Evolutionary conservation across 2,888 invertebrate genomes (phyloP).

Genomic region (Leucoma salicis): DNA sequence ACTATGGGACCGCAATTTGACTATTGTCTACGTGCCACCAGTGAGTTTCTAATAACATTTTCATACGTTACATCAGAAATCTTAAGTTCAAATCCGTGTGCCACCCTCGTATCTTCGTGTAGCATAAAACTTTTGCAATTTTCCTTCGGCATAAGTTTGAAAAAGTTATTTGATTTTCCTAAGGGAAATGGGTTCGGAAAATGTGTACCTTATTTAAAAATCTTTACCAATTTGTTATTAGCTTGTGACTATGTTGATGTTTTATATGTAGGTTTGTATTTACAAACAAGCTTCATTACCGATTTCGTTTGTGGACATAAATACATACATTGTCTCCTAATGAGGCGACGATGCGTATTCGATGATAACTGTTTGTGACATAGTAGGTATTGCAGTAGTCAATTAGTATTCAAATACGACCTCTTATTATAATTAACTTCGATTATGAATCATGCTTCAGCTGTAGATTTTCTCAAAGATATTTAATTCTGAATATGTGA

Average conservation of each 20-base stretch:
- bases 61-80: conserved; percentile 22
- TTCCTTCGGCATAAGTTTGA: conserved; percentile 23
- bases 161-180: conserved; percentile 30
- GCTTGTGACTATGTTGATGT: not conserved
- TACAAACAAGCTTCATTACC: conserved; percentile 25
- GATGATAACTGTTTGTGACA: conserved; percentile 30
- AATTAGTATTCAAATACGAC: conserved; percentile 23
- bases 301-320: conserved; percentile 19
- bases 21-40: conserved; percentile 74
- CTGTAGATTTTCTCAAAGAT: conserved; percentile 2
- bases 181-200: conserved; percentile 14
- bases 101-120: conserved; percentile 20
- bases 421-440: conserved; percentile 21
- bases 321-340: conserved; percentile 30
- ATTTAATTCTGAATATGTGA: conserved; percentile 10
- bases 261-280: conserved; percentile 16
- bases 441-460: conserved; percentile 6
- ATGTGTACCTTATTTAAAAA: conserved; percentile 13
- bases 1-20: conserved; percentile 78
- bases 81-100: conserved; percentile 17
- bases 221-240: not conserved
- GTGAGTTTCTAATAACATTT: conserved; percentile 51
- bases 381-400: conserved; percentile 13
- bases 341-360: conserved; percentile 23
- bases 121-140: conserved; percentile 41